These are phyloP conservation scores for Palythoa caribaeorum DNA, from an alignment of 92 coral and sea anemone genomes.

Conservation along the genomic window DNA sequence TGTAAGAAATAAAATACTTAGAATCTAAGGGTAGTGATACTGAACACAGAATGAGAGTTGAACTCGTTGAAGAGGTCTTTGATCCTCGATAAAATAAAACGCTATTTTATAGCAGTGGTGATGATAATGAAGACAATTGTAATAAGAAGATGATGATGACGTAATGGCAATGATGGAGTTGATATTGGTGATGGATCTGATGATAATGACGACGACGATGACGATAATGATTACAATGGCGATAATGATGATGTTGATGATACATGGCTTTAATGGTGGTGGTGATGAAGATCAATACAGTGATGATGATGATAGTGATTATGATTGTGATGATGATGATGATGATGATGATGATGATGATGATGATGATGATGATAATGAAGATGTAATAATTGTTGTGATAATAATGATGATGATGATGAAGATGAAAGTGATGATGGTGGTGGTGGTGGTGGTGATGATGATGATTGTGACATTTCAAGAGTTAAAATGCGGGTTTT, in stretches of 20 bases:
- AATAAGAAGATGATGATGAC: too few relatives aligned
- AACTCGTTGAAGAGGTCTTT: too few relatives aligned
- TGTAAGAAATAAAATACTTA: background rate
- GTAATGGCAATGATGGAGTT: too few relatives aligned
- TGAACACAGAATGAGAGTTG: background rate
- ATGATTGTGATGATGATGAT: too few relatives aligned
- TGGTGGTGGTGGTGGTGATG: background rate
- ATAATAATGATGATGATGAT: background rate
- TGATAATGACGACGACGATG: background rate
- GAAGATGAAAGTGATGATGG: background rate
- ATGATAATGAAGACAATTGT: too few relatives aligned
- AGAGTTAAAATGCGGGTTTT: background rate
- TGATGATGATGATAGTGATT: too few relatives aligned
- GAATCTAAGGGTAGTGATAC: background rate
- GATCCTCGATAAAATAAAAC: too few relatives aligned
- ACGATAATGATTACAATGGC: background rate
- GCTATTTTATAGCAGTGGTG: too few relatives aligned
- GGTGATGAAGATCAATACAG: too few relatives aligned
- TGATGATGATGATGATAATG: background rate
- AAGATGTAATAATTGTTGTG: background rate
- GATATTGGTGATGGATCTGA: too few relatives aligned
- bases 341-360: too few relatives aligned
- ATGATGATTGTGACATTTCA: background rate
- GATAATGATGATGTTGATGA: background rate
- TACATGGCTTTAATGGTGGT: background rate